Evolutionary conservation across 30 jellyfish, hydroid and myxozoan genomes (phyloP), one percentile per base, ranked within the genome.

Genomic region (Turritopsis rubra): DNA sequence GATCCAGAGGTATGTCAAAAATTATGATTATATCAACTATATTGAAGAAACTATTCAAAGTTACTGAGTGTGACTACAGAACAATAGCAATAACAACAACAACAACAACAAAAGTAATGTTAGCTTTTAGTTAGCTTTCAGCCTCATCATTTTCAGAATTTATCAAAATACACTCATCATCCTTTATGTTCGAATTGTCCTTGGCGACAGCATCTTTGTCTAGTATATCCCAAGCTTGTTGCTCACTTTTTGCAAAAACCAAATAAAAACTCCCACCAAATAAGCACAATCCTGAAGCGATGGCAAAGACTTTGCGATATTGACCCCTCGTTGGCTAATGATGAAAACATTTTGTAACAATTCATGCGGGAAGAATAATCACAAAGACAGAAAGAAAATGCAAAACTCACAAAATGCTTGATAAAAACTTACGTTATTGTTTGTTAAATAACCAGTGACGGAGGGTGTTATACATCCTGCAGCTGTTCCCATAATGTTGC

Each of bases 251-350:
- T 29, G 73, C 90, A 79, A 84, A 73, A 13, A 53, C 29, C 65
- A 84, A 21, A 60, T 70, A 89, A 8, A 75, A 28, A 28, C 83
- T 22, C 21, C 94, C 94, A 21, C 96, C 96, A 65, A 81, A 30
- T 18, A 85, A 1, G 8, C 87, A 82, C n/a, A 89, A 25, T 4
- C 91, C 88, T n/a, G 96, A 86, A 4, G 94, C 79, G 27, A 89
- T 79, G 72, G 71, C 78, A 65, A 88, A 80, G 1, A 88, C 96
- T 60, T 65, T 83, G 81, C 86, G 88, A 89, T 88, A 88, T 54
- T 88, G 92, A 27, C 52, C 89, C 18, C 92, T 75, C 23, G 96
- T 83, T 17, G 96, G 96, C 96, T 88, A 80, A 60, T 25, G 16
- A 81, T 17, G 1, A 29, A 80, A 41, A 24, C n/a, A n/a, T n/a